These are phyloP conservation scores for Peromyscus nudipes DNA, from an alignment of 2,797 vertebrate genomes.

Conservation along the genomic window DNA sequence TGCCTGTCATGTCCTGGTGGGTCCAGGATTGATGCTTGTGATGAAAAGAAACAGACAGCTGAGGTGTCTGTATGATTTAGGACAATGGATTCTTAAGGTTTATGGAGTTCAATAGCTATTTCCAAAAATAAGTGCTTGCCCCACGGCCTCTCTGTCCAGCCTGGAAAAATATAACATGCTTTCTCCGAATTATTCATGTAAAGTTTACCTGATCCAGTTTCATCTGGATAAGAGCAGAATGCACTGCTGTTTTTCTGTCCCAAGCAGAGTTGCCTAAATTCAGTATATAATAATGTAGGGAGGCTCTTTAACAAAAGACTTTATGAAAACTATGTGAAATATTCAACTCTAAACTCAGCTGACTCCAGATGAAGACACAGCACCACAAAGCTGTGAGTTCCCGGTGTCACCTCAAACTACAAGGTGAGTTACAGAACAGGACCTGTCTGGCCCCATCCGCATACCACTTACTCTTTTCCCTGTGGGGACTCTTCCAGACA, in stretches of 20 bases:
- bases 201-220: not conserved
- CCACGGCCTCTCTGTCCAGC: not conserved
- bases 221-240: not conserved
- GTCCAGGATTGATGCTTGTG: slow-evolving; percentile 33
- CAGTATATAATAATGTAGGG: not conserved
- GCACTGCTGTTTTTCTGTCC: not conserved
- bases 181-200: not conserved
- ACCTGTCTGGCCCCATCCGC: not conserved
- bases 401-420: not conserved
- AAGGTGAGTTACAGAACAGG: not conserved
- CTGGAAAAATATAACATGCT: not conserved
- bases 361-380: not conserved
- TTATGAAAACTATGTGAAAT: slow-evolving; percentile 31
- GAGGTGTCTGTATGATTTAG: not conserved
- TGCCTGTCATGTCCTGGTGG: not conserved
- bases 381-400: not conserved
- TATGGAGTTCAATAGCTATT: slow-evolving; percentile 27
- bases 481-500: not conserved
- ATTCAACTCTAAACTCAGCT: not conserved
- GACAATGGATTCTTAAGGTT: slow-evolving; percentile 42
- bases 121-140: not conserved
- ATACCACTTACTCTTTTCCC: not conserved
- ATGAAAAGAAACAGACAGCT: slow-evolving; percentile 1
- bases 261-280: slow-evolving; percentile 1
- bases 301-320: not conserved